A percentile compares a stretch with the other conserved stretches of the same genome.
These are phyloP conservation scores for Pedionomus torquatus DNA, from an alignment of 2,113 vertebrate genomes.

Conservation along the genomic window DNA sequence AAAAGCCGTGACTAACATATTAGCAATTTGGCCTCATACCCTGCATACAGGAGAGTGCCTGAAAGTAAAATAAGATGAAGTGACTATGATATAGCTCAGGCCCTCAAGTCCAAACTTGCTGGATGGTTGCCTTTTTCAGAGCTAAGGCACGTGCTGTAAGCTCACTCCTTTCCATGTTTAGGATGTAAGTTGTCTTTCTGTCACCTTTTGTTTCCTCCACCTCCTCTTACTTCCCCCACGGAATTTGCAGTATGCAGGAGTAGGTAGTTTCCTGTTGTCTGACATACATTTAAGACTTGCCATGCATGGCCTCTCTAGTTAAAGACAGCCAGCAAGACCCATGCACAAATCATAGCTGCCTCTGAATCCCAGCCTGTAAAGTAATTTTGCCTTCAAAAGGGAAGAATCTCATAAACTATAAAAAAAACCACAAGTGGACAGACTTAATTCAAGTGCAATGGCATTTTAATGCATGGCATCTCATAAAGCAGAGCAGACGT, in stretches of 20 bases:
- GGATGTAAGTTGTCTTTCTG: constrained; percentile 18
- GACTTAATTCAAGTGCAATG: neutral
- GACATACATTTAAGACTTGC: constrained; percentile 32
- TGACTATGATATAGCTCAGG: constrained; percentile 33
- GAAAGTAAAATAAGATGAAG: constrained; percentile 21
- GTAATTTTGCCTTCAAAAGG: neutral
- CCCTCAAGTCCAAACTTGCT: neutral
- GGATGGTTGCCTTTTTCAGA: neutral
- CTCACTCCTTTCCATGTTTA: neutral
- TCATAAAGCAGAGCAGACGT: neutral
- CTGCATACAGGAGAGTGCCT: neutral
- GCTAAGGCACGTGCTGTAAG: neutral
- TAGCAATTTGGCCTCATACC: constrained; percentile 16
- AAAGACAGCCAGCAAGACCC: neutral
- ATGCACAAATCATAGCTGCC: neutral
- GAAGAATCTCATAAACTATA: neutral
- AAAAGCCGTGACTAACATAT: constrained; percentile 41
- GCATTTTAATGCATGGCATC: neutral
- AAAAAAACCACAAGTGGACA: neutral
- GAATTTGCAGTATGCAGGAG: constrained; percentile 11
- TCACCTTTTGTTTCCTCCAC: neutral
- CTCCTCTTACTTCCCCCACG: neutral
- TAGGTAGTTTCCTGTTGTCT: neutral
- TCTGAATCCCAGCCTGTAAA: neutral
- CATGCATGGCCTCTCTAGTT: neutral